These are phyloP conservation scores for Globicephala melas DNA, from an alignment of 2,113 vertebrate genomes.

Conservation along the genomic window DNA sequence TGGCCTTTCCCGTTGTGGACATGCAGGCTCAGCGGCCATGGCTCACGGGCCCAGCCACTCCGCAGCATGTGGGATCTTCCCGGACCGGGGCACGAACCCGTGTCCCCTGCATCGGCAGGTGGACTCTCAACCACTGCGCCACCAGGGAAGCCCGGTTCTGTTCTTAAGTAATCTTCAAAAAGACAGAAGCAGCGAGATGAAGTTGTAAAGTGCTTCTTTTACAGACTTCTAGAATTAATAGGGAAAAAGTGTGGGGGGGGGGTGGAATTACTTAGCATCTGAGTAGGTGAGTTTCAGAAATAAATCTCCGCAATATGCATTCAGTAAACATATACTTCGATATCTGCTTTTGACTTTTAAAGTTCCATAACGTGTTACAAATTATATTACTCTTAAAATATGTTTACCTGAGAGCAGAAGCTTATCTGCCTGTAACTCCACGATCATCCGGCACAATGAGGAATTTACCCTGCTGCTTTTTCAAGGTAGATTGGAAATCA, in stretches of 20 bases:
- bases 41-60: too few relatives aligned
- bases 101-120: too few relatives aligned
- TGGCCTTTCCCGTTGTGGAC: too few relatives aligned
- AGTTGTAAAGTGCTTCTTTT: neutral
- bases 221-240: conserved; percentile 14
- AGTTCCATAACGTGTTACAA: neutral
- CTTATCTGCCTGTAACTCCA: neutral
- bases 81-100: too few relatives aligned
- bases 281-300: neutral
- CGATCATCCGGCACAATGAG: neutral
- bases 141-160: neutral
- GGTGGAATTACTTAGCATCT: neutral
- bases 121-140: too few relatives aligned
- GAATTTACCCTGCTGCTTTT: neutral
- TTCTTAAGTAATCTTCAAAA: neutral
- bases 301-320: neutral
- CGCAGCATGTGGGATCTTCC: too few relatives aligned
- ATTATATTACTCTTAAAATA: neutral
- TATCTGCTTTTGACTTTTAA: neutral
- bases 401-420: neutral
- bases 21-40: too few relatives aligned
- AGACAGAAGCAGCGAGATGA: neutral
- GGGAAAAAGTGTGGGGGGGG: neutral
- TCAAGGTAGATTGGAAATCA: neutral
- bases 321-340: neutral